A percentile compares a stretch with the other conserved stretches of the same genome.
These are phyloP conservation scores for Thamnophis elegans DNA, from an alignment of 2,797 vertebrate genomes.

Conservation along the genomic window DNA sequence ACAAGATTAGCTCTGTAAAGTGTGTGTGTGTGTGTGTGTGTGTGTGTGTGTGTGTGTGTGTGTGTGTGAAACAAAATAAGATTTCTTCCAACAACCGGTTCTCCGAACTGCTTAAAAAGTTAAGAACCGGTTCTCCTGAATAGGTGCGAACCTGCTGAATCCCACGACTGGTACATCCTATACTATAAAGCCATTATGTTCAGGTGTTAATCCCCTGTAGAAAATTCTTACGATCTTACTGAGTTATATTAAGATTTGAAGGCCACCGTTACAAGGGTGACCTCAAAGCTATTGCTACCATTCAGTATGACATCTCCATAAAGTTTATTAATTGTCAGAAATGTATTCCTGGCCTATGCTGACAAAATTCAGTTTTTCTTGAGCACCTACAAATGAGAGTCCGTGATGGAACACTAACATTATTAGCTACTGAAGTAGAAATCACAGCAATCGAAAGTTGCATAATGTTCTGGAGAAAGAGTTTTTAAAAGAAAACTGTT, in stretches of 20 bases:
- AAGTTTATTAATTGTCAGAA: neutral
- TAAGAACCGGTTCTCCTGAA: too few species aligned
- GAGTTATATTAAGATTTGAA: neutral
- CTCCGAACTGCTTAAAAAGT: too few species aligned
- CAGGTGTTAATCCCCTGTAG: neutral
- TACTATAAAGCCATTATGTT: neutral
- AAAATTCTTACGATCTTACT: neutral
- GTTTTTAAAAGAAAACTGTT: neutral
- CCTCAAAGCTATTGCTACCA: conserved; percentile 24
- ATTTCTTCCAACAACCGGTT: too few species aligned
- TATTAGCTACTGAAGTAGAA: neutral
- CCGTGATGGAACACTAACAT: conserved; percentile 42
- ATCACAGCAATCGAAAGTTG: conserved; percentile 33
- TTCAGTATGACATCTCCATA: conserved; percentile 3
- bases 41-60: too few species aligned
- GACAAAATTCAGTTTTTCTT: conserved; percentile 12
- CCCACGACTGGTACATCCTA: neutral
- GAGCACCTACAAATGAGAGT: conserved; percentile 12
- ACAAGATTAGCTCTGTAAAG: too few species aligned
- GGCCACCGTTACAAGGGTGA: neutral
- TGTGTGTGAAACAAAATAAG: too few species aligned
- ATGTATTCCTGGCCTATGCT: neutral
- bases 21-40: too few species aligned
- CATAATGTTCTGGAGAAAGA: conserved; percentile 43
- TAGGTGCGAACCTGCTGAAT: too few species aligned